phyloP scores from a whole-genome alignment of 2,113 vertebrate species.

The Vidua macroura region DNA sequence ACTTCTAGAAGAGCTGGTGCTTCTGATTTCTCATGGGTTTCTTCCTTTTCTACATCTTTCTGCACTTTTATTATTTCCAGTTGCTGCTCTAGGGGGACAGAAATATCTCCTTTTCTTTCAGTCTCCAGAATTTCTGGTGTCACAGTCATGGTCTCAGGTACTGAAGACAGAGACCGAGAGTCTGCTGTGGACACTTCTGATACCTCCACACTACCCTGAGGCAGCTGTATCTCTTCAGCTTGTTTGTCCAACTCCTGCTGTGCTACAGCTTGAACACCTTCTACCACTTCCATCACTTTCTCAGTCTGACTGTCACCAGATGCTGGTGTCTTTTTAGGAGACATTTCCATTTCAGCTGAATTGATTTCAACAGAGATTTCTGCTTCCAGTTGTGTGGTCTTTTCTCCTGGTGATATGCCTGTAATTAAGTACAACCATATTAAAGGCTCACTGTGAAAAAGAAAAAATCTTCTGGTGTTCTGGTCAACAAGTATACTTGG shows the following conservation, averaged over 20 bases:
- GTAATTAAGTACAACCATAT: conserved; percentile 40
- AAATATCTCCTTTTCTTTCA: conserved; percentile 12
- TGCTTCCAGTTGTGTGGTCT: conserved; percentile 57
- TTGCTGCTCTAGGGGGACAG: conserved; percentile 23
- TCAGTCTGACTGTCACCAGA: conserved; percentile 42
- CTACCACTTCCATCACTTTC: conserved; percentile 64
- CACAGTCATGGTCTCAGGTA: conserved; percentile 5
- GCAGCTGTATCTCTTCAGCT: conserved; percentile 67
- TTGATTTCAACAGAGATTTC: conserved; percentile 40
- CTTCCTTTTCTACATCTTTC: conserved; percentile 43
- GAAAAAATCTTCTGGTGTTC: not conserved
- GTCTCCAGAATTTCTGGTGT: conserved; percentile 25
- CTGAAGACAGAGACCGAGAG: not conserved
- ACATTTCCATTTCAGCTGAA: conserved; percentile 56
- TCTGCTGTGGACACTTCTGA: conserved; percentile 62
- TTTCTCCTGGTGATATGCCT: conserved; percentile 65
- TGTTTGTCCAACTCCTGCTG: conserved; percentile 69
- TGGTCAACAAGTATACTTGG: not conserved
- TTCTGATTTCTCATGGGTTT: conserved; percentile 31
- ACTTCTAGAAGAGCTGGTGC: conserved; percentile 50
- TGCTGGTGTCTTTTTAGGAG: conserved; percentile 58
- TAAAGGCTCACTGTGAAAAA: not conserved
- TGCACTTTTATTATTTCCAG: conserved; percentile 22
- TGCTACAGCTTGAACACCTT: conserved; percentile 14
- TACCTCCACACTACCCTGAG: conserved; percentile 49